Conservation (phyloP, 2,113 vertebrate species). For the Platysternon megacephalum region DNA sequence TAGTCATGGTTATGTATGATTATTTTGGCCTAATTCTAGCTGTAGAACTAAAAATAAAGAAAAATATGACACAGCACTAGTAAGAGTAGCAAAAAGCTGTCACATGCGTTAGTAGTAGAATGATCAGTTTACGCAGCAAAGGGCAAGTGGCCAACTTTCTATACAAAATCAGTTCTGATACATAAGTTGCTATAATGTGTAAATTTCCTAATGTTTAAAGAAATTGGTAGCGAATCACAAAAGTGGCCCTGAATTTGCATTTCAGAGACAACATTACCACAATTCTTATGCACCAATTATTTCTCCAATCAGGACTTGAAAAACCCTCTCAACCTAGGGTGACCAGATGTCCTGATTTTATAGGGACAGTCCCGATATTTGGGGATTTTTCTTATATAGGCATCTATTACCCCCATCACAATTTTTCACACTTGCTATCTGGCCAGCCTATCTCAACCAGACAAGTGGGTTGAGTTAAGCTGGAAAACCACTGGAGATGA, state of each 20-base stretch:
- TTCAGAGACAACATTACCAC: background rate
- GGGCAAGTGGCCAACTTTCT: background rate
- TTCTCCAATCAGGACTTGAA: background rate
- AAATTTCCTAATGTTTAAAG: background rate
- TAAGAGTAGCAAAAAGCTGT: too few species aligned
- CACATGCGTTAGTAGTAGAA: too few species aligned
- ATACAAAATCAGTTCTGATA: background rate
- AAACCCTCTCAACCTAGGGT: background rate
- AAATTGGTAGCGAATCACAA: background rate
- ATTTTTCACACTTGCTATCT: too few species aligned
- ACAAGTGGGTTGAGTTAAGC: background rate
- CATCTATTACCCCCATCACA: too few species aligned
- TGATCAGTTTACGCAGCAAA: too few species aligned
- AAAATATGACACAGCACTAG: too few species aligned
- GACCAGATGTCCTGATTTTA: too few species aligned
- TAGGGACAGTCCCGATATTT: too few species aligned
- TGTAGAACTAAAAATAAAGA: too few species aligned
- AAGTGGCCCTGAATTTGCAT: background rate
- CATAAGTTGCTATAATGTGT: background rate
- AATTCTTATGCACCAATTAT: background rate
- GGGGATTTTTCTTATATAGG: too few species aligned
- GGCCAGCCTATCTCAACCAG: background rate
- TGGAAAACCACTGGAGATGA: background rate
- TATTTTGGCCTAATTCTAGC: too few species aligned
- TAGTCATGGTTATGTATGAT: too few species aligned